A percentile compares a stretch with the other conserved stretches of the same genome.
phyloP scores from a whole-genome alignment of 1,140 invertebrate genomes.

The Pogonognathellus flavescens region DNA sequence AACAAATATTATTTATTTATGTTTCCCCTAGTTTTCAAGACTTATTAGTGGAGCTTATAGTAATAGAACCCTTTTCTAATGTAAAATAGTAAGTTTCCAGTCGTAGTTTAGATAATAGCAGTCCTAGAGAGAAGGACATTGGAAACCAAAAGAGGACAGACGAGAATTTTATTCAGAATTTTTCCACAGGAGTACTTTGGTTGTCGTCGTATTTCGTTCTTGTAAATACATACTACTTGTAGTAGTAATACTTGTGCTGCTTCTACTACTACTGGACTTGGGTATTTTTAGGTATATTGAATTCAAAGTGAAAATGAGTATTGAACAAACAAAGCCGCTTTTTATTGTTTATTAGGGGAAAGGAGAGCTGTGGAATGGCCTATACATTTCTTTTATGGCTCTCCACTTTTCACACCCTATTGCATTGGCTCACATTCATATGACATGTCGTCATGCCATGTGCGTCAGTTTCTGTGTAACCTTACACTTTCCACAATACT shows the following conservation, averaged over 20 bases:
- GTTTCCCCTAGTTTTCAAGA: not conserved
- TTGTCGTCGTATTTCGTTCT: no score
- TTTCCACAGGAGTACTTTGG: not conserved
- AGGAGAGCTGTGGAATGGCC: constrained; percentile 18
- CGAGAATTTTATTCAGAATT: constrained; percentile 12
- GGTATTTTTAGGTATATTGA: not conserved
- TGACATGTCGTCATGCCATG: not conserved
- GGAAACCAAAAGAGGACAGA: not conserved
- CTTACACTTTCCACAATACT: not conserved
- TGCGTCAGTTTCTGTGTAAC: not conserved
- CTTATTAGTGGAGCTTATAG: no score
- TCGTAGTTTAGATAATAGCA: not conserved
- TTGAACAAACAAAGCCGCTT: constrained; percentile 36
- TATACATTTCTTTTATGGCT: constrained; percentile 43
- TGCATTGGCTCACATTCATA: constrained; percentile 19
- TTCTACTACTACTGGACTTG: no score
- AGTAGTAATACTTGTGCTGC: not conserved
- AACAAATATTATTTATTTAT: not conserved
- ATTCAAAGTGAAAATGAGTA: constrained; percentile 43
- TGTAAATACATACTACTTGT: not conserved
- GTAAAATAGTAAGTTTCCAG: not conserved
- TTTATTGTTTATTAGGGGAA: constrained; percentile 50
- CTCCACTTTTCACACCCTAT: constrained; percentile 29
- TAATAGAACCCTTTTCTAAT: no score
- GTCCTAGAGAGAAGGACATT: not conserved